A percentile compares a stretch with the other conserved stretches of the same genome.
Conservation (phyloP, 2,888 invertebrate species). For the Diplazon laetatorius region DNA sequence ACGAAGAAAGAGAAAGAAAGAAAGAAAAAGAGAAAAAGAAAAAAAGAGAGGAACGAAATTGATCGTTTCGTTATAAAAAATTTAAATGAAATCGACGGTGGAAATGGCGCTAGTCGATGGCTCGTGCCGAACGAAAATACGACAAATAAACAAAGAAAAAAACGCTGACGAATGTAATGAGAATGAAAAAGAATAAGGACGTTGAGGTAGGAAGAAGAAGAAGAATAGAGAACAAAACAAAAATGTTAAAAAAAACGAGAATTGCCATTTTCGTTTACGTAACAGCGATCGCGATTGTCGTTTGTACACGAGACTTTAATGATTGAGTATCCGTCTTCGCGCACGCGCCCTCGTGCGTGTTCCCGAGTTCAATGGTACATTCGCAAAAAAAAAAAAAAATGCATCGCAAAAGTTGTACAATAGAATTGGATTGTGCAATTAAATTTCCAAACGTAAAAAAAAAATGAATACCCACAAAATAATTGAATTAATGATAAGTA, state of each 20-base stretch:
- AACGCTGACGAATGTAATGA: not conserved
- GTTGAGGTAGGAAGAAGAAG: not conserved
- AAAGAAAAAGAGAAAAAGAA: constrained; percentile 1
- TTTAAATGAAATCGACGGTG: not conserved
- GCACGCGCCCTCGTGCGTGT: constrained; percentile 29
- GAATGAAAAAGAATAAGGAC: not conserved
- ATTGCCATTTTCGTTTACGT: constrained; percentile 56
- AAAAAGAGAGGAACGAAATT: not conserved
- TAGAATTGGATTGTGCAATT: no score
- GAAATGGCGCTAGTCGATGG: not conserved
- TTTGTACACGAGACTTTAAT: constrained; percentile 33
- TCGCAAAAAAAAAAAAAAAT: no score
- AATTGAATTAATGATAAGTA: no score
- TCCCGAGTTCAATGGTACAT: constrained; percentile 28
- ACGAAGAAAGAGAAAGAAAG: not conserved
- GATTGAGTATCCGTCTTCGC: constrained; percentile 50
- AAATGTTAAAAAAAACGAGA: constrained; percentile 11
- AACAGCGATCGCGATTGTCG: constrained; percentile 33
- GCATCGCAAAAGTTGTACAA: no score
- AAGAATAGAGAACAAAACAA: not conserved
- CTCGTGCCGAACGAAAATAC: not conserved
- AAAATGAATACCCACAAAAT: no score
- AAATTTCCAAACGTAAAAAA: no score
- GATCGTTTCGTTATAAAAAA: constrained; percentile 39
- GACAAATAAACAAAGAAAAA: constrained; percentile 2